Evolutionary conservation across 2,888 invertebrate genomes (phyloP).

Genomic region (Phengaris arion): DNA sequence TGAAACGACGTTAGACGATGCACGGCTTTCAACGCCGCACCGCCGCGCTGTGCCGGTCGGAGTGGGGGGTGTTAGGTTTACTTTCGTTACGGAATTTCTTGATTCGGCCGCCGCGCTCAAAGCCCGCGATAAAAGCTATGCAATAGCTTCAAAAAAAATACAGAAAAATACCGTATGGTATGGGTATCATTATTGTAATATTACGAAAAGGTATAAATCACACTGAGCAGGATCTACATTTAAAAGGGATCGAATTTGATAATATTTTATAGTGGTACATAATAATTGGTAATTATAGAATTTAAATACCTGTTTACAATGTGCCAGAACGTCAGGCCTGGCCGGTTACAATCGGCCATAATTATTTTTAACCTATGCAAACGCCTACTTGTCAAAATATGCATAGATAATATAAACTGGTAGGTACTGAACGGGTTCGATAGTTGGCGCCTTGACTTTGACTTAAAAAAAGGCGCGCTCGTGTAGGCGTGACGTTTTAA

Average conservation of each 20-base stretch:
- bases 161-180: neutral
- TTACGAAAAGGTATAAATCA: neutral
- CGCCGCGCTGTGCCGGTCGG: no score
- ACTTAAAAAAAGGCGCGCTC: conserved; percentile 11
- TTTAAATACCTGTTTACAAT: neutral
- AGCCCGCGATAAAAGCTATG: no score
- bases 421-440: conserved; percentile 25
- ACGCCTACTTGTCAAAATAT: conserved; percentile 43
- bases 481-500: neutral
- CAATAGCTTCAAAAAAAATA: no score
- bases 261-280: neutral
- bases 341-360: conserved; percentile 33
- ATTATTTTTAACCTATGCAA: conserved; percentile 44
- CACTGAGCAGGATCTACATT: neutral
- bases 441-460: conserved; percentile 10
- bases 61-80: no score
- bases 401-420: conserved; percentile 34
- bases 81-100: no score
- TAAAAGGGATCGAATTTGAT: neutral
- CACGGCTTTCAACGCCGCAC: no score
- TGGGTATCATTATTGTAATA: neutral
- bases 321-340: neutral
- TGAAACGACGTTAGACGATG: no score
- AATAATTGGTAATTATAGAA: conserved; percentile 21
- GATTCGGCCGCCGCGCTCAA: no score